phyloP scores from a whole-genome alignment of 2,113 vertebrate species.

The Eupsittula cactorum region DNA sequence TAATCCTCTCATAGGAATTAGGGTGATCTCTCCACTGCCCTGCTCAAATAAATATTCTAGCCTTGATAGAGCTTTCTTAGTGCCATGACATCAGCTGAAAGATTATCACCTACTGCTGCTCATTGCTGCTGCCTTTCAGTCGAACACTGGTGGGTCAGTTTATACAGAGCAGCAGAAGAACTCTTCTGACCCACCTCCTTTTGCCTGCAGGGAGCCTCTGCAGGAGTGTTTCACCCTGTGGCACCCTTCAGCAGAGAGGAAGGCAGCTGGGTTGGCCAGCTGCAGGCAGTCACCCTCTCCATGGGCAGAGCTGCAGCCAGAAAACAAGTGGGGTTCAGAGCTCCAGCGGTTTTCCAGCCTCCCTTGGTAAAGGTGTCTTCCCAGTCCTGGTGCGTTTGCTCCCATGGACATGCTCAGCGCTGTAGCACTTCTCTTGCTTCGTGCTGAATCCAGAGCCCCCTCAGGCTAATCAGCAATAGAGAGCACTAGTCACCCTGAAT shows the following conservation, averaged over 20 bases:
- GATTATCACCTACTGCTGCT: not conserved
- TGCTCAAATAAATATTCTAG: not conserved
- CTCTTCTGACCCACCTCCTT: not conserved
- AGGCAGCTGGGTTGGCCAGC: not conserved
- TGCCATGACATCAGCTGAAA: not conserved
- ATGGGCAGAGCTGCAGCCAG: not conserved
- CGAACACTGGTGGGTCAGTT: not conserved
- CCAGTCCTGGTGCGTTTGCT: fast-evolving
- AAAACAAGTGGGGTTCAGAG: not conserved
- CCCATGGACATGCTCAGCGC: not conserved
- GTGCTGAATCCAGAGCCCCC: not conserved
- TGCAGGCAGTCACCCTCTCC: not conserved
- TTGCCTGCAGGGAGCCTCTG: not conserved
- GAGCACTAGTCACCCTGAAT: not conserved
- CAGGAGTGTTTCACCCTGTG: fast-evolving
- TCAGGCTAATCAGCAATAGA: not conserved
- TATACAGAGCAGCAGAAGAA: not conserved
- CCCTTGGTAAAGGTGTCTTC: not conserved
- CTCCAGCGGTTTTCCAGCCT: not conserved
- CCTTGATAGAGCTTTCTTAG: not conserved
- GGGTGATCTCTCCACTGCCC: not conserved
- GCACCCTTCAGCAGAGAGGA: not conserved
- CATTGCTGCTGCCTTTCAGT: not conserved
- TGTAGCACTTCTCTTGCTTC: fast-evolving
- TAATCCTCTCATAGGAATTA: not conserved